Conservation (phyloP, 1,140 invertebrate species). For the Branchinecta lynchi region DNA sequence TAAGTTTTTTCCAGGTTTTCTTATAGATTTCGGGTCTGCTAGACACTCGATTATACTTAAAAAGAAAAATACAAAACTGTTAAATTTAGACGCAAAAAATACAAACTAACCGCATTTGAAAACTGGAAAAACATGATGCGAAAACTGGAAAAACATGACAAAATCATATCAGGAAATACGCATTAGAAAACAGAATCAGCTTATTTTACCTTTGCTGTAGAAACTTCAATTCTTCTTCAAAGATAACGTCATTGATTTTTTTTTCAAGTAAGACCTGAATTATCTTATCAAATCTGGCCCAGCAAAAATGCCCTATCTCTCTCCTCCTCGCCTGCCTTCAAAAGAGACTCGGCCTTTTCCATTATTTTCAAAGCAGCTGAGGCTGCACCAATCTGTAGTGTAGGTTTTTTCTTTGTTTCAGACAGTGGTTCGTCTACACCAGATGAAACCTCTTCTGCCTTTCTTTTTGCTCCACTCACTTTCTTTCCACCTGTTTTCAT, state of each 20-base stretch:
- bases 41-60: too few species aligned
- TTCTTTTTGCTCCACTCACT: conserved; percentile 9
- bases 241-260: neutral
- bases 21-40: too few species aligned
- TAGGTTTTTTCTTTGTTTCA: neutral
- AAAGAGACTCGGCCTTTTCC: neutral
- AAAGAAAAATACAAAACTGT: too few species aligned
- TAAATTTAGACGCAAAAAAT: too few species aligned
- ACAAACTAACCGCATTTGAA: too few species aligned
- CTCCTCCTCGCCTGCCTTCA: conserved; percentile 4
- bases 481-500: too few species aligned
- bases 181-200: too few species aligned
- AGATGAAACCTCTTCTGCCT: neutral
- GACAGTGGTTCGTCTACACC: neutral
- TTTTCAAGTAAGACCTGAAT: conserved; percentile 2
- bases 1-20: too few species aligned
- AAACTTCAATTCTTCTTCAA: neutral
- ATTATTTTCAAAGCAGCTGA: conserved; percentile 1
- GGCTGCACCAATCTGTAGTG: neutral
- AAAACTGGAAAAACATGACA: too few species aligned
- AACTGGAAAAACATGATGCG: too few species aligned
- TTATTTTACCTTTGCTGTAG: conserved; percentile 1
- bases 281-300: neutral
- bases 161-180: too few species aligned
- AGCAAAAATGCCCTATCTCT: conserved; percentile 5